phyloP scores from a whole-genome alignment of 2,888 invertebrate species.

The Sinopyrophorus schimmeli region DNA sequence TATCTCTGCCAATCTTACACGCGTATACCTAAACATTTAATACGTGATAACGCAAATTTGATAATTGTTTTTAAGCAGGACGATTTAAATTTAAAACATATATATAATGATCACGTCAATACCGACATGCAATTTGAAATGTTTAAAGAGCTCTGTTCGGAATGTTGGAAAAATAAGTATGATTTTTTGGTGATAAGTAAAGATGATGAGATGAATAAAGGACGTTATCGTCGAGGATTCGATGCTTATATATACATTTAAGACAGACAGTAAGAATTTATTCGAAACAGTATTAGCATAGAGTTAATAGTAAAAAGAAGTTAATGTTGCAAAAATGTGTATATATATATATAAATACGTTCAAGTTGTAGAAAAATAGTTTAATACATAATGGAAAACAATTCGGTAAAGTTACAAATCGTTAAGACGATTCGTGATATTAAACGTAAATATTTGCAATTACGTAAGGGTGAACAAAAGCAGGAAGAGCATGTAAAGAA shows the following conservation, averaged over 20 bases:
- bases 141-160: slow-evolving; percentile 42
- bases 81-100: slow-evolving; percentile 44
- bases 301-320: too few species aligned
- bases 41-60: slow-evolving; percentile 1
- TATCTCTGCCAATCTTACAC: slow-evolving; percentile 47
- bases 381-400: too few species aligned
- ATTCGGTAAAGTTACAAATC: too few species aligned
- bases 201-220: slow-evolving; percentile 40
- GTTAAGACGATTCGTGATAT: too few species aligned
- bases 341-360: too few species aligned
- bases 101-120: slow-evolving; percentile 35
- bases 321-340: too few species aligned
- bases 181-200: slow-evolving; percentile 43
- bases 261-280: too few species aligned
- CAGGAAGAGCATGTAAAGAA: too few species aligned
- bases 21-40: slow-evolving; percentile 11
- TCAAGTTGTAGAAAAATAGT: too few species aligned
- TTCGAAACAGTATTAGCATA: too few species aligned
- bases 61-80: slow-evolving; percentile 41
- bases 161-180: slow-evolving; percentile 43
- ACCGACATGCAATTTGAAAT: slow-evolving; percentile 39
- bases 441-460: too few species aligned
- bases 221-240: slow-evolving; percentile 45
- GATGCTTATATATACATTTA: slow-evolving; percentile 31
- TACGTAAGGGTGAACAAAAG: too few species aligned